Evolutionary conservation across 64 coral and sea anemone genomes (phyloP).

Genomic region (Actinia equina): DNA sequence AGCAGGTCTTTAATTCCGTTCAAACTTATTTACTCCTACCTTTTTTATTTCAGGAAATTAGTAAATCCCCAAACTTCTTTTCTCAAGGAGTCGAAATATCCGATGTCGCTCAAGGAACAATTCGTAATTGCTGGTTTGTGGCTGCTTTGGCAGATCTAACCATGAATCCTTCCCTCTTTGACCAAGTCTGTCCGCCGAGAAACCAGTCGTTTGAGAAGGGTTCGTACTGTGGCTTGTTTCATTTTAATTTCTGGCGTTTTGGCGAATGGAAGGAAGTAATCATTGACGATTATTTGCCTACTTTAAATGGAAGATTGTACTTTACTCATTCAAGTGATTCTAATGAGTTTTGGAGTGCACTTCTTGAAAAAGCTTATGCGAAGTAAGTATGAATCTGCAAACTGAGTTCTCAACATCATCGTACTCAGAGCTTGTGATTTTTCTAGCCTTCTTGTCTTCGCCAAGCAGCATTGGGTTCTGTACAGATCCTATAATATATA

Average conservation of each 20-base stretch:
- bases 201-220: constrained; percentile 65
- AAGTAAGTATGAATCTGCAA: constrained; percentile 52
- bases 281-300: constrained; percentile 83
- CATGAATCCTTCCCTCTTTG: constrained; percentile 49
- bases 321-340: constrained; percentile 66
- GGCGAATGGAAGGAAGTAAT: constrained; percentile 90
- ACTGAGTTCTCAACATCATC: neutral
- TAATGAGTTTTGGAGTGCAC: constrained; percentile 87
- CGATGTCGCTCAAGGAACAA: constrained; percentile 73
- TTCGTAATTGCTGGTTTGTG: constrained; percentile 96
- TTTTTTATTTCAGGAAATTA: constrained; percentile 57
- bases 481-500: too few relatives aligned
- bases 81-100: constrained; percentile 43
- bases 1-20: too few relatives aligned
- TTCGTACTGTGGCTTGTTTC: constrained; percentile 72
- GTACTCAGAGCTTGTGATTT: too few relatives aligned
- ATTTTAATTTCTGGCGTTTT: constrained; percentile 87
- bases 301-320: constrained; percentile 62
- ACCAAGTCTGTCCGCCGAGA: constrained; percentile 62
- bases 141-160: constrained; percentile 79
- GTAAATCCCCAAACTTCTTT: constrained; percentile 69
- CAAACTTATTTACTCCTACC: too few relatives aligned
- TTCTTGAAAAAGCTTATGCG: constrained; percentile 90
- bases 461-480: too few relatives aligned
- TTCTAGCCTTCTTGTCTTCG: too few relatives aligned